A percentile compares a stretch with the other conserved stretches of the same genome.
phyloP scores from a whole-genome alignment of 2,113 vertebrate genomes.

The Aldabrachelys gigantea region DNA sequence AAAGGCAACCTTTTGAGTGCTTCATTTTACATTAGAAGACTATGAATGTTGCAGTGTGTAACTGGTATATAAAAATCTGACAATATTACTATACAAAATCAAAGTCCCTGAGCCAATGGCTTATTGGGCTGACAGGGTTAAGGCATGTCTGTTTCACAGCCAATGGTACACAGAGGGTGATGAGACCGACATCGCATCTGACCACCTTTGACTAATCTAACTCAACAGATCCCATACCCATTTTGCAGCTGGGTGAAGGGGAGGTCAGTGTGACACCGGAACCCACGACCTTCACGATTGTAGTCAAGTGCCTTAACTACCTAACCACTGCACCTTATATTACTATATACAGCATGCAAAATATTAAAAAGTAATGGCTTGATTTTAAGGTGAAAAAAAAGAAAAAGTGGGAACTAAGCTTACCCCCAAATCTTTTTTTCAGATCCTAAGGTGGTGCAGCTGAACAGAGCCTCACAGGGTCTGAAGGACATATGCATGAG shows the following conservation, averaged over 20 bases:
- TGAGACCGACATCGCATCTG: background rate
- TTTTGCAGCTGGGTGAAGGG: background rate
- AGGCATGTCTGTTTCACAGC: background rate
- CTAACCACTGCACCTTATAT: background rate
- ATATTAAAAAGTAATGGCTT: background rate
- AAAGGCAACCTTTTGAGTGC: background rate
- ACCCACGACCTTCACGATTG: background rate
- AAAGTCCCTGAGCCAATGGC: background rate
- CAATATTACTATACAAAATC: background rate
- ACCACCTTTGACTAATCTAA: background rate
- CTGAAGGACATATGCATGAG: background rate
- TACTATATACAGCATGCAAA: background rate
- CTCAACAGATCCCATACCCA: background rate
- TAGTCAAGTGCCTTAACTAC: background rate
- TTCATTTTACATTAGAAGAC: background rate
- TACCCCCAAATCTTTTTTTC: background rate
- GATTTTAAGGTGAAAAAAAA: background rate
- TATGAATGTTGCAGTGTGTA: background rate
- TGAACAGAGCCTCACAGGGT: background rate
- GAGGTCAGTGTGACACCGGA: background rate
- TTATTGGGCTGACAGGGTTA: background rate
- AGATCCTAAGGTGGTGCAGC: background rate
- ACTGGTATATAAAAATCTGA: background rate
- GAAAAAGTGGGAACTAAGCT: background rate
- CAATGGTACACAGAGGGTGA: background rate